A percentile compares a stretch with the other conserved stretches of the same genome.
Conservation (phyloP, 2,797 vertebrate species). For the Malacoctenus gilli region DNA sequence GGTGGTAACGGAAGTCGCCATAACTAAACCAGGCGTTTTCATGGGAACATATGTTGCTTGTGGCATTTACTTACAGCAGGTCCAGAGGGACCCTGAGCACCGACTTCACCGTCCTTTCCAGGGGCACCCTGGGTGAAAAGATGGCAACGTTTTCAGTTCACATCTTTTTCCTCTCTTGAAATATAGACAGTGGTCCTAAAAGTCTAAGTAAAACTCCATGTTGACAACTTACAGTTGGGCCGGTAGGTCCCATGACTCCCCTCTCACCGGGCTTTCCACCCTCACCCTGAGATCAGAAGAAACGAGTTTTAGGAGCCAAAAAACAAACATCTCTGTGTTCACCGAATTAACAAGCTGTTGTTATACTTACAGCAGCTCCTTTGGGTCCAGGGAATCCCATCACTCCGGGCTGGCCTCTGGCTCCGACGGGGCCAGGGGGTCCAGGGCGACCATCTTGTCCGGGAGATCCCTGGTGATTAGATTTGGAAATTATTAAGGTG, state of each 20-base stretch:
- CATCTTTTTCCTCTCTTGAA: too few relatives aligned
- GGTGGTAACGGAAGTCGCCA: too few relatives aligned
- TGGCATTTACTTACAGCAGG: conserved; percentile 85
- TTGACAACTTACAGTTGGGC: conserved; percentile 82
- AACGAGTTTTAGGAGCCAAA: too few relatives aligned
- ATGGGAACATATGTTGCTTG: too few relatives aligned
- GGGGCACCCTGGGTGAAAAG: conserved; percentile 80
- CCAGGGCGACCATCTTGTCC: conserved; percentile 95
- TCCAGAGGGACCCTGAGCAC: conserved; percentile 89
- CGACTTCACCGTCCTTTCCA: conserved; percentile 95
- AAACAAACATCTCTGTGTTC: too few relatives aligned
- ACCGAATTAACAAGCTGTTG: neutral
- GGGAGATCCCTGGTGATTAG: conserved; percentile 82
- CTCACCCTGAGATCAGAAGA: conserved; percentile 83
- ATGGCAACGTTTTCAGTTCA: conserved; percentile 3
- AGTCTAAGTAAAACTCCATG: neutral
- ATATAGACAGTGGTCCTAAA: too few relatives aligned
- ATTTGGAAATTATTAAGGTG: conserved; percentile 9
- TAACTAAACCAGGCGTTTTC: too few relatives aligned
- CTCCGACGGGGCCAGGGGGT: conserved; percentile 87
- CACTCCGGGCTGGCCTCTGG: conserved; percentile 95
- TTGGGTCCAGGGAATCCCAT: conserved; percentile 99
- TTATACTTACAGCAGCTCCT: conserved; percentile 89
- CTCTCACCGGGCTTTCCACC: conserved; percentile 92
- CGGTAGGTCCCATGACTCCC: conserved; percentile 85